Evolutionary conservation across 1,140 invertebrate species (phyloP).

Genomic region (Drosophila ohnishii): DNA sequence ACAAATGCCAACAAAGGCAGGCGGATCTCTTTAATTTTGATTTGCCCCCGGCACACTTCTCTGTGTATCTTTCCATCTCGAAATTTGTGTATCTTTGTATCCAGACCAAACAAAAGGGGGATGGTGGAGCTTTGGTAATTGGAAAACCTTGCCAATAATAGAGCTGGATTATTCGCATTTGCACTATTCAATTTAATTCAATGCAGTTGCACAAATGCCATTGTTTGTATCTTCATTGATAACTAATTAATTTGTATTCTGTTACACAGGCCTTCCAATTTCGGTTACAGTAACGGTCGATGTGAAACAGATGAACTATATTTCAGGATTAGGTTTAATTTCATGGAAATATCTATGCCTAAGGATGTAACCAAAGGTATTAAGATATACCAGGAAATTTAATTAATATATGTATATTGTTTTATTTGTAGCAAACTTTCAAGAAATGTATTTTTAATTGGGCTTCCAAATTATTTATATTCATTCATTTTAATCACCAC

Average conservation of each 20-base stretch:
- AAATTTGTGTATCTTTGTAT: constrained; percentile 17
- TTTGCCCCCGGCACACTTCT: constrained; percentile 7
- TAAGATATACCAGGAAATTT: no score
- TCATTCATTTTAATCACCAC: not conserved
- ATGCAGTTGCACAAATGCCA: constrained; percentile 13
- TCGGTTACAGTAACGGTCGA: not conserved
- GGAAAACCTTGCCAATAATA: constrained; percentile 13
- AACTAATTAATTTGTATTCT: constrained; percentile 1
- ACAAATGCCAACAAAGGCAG: constrained; percentile 29
- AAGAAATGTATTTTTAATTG: not conserved
- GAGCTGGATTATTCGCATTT: constrained; percentile 6
- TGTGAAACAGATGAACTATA: no score
- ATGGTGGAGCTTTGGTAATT: constrained; percentile 1
- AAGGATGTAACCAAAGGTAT: not conserved
- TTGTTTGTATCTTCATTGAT: constrained; percentile 7
- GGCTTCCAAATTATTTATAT: no score
- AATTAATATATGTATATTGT: no score
- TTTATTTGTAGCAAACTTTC: not conserved
- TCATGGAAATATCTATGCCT: no score
- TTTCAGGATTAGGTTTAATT: not conserved
- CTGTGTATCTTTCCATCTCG: constrained; percentile 16
- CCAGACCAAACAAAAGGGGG: not conserved
- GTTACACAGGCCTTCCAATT: not conserved
- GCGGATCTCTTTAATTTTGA: constrained; percentile 24
- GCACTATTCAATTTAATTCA: constrained; percentile 23